Conservation (phyloP, 1,140 invertebrate species). For the Calephelis virginiensis region DNA sequence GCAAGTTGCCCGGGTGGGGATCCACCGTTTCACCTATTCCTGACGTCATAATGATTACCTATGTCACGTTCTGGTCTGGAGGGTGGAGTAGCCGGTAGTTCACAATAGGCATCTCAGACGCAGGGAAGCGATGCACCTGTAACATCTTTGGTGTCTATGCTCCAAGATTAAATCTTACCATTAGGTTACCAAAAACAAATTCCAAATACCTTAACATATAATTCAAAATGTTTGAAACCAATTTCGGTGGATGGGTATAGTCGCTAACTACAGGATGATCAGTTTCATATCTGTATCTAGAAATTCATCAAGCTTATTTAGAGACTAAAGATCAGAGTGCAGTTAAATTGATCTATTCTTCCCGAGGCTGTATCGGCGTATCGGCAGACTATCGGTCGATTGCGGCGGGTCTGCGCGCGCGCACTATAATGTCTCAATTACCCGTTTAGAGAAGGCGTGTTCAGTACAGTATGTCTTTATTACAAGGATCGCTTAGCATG, state of each 20-base stretch:
- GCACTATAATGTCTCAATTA: constrained; percentile 74
- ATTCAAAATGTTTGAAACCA: too few relatives aligned
- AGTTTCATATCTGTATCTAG: constrained; percentile 10
- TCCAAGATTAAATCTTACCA: too few relatives aligned
- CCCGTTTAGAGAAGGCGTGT: constrained; percentile 68
- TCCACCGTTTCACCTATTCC: too few relatives aligned
- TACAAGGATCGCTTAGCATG: constrained; percentile 46
- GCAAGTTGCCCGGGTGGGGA: too few relatives aligned
- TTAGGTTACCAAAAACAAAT: too few relatives aligned
- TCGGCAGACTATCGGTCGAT: constrained; percentile 42
- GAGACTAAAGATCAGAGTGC: constrained; percentile 15
- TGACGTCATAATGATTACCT: too few relatives aligned
- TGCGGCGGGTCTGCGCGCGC: constrained; percentile 48
- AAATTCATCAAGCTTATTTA: not conserved
- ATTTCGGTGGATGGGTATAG: not conserved
- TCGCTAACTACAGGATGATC: not conserved
- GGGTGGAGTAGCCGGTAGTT: too few relatives aligned
- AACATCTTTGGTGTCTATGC: too few relatives aligned
- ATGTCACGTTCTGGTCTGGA: too few relatives aligned
- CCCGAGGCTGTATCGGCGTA: constrained; percentile 49
- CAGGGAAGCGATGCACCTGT: too few relatives aligned
- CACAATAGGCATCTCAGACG: too few relatives aligned
- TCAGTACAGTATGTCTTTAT: constrained; percentile 68
- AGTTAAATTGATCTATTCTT: constrained; percentile 27
- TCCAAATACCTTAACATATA: too few relatives aligned